A percentile compares a stretch with the other conserved stretches of the same genome.
Evolutionary conservation across 2,888 invertebrate species (phyloP).

Genomic region (Myathropa florea): DNA sequence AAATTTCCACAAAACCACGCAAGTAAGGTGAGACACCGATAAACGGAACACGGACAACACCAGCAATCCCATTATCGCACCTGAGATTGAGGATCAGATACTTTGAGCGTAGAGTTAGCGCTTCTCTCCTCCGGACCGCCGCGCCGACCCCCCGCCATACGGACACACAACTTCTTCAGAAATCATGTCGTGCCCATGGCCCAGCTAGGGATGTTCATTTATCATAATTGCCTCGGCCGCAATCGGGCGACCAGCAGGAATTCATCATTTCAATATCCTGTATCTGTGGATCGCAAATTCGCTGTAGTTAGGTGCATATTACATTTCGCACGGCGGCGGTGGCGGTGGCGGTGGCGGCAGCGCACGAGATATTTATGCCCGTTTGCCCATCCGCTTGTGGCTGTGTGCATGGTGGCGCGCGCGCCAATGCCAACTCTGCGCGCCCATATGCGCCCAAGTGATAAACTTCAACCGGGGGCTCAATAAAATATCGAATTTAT

Average conservation of each 20-base stretch:
- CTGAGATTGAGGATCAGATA: conserved; percentile 58
- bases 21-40: conserved; percentile 50
- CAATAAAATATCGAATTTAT: conserved; percentile 74
- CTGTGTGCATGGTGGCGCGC: conserved; percentile 36
- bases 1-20: conserved; percentile 60
- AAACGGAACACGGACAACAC: conserved; percentile 33
- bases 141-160: background rate
- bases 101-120: conserved; percentile 1
- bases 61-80: conserved; percentile 70
- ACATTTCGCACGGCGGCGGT: conserved; percentile 45
- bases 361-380: conserved; percentile 66
- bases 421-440: conserved; percentile 56
- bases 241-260: conserved; percentile 69
- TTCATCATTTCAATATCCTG: conserved; percentile 71
- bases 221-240: conserved; percentile 70
- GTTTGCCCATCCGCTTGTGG: conserved; percentile 40
- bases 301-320: conserved; percentile 53
- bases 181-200: conserved; percentile 55
- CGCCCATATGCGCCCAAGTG: conserved; percentile 71
- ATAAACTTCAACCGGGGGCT: conserved; percentile 73
- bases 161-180: conserved; percentile 8
- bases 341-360: conserved; percentile 18
- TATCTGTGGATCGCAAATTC: conserved; percentile 33
- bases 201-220: conserved; percentile 69
- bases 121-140: background rate